A percentile compares a stretch with the other conserved stretches of the same genome.
These are phyloP conservation scores for Aptenodytes forsteri DNA, from an alignment of 2,113 vertebrate genomes.

Conservation along the genomic window DNA sequence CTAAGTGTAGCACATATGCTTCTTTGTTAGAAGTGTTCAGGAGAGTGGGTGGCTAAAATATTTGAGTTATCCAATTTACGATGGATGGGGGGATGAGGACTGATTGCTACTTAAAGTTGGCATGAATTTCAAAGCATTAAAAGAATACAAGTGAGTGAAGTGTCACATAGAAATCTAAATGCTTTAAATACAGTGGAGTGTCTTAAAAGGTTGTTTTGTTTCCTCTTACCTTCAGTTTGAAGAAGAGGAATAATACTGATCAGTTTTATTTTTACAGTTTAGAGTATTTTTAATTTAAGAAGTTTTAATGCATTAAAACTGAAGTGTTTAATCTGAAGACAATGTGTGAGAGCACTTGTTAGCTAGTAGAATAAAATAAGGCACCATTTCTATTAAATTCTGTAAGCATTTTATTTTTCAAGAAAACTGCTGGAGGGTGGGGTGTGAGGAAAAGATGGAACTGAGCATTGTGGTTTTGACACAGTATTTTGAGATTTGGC, in stretches of 20 bases:
- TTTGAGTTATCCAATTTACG: slow-evolving; percentile 45
- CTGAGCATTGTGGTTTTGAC: not conserved
- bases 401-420: not conserved
- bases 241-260: not conserved
- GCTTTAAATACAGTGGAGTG: not conserved
- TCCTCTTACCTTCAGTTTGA: not conserved
- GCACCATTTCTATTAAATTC: not conserved
- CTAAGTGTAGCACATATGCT: slow-evolving; percentile 31
- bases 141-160: not conserved
- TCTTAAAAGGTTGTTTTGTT: not conserved
- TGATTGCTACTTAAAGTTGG: slow-evolving; percentile 26
- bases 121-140: slow-evolving; percentile 38
- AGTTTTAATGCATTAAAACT: not conserved
- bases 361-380: not conserved
- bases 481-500: not conserved
- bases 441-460: not conserved
- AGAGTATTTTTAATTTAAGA: not conserved
- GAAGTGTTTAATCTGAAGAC: not conserved
- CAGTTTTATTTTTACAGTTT: not conserved
- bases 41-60: slow-evolving; percentile 60
- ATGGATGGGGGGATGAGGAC: not conserved
- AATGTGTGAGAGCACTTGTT: not conserved
- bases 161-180: not conserved
- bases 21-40: slow-evolving; percentile 52
- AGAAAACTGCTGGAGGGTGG: not conserved